A percentile compares a stretch with the other conserved stretches of the same genome.
Conservation (phyloP, 2,888 invertebrate genomes). For the Scaptomyza polygonia region DNA sequence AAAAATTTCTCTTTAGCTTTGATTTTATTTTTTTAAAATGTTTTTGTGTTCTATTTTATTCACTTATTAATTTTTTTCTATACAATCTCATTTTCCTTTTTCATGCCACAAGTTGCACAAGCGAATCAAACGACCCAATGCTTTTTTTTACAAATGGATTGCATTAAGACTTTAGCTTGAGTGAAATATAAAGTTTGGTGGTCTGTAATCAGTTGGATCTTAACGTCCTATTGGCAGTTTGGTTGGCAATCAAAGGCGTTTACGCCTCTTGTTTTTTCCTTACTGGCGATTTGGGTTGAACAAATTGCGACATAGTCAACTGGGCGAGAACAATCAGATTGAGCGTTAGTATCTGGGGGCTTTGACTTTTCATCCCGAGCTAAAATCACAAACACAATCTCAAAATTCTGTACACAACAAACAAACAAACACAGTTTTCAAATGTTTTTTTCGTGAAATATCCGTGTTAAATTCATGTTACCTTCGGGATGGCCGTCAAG, state of each 20-base stretch:
- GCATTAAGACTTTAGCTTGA: neutral
- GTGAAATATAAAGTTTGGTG: constrained; percentile 1
- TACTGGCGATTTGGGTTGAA: neutral
- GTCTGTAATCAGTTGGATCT: constrained; percentile 9
- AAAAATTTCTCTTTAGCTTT: no score
- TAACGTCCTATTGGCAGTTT: neutral
- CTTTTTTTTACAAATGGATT: no score
- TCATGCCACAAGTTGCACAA: neutral
- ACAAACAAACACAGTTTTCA: constrained; percentile 12
- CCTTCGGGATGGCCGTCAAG: constrained; percentile 44
- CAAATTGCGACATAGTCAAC: constrained; percentile 18
- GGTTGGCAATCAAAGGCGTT: constrained; percentile 9
- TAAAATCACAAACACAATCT: constrained; percentile 11
- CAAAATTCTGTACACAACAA: constrained; percentile 12
- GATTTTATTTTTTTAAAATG: no score
- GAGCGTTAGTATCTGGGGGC: neutral
- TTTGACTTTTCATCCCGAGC: neutral
- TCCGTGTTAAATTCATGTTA: constrained; percentile 41
- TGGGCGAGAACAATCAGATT: constrained; percentile 2
- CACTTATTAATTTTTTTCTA: no score
- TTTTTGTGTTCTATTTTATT: no score
- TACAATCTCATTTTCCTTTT: neutral
- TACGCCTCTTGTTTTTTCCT: constrained; percentile 2
- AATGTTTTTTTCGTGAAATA: constrained; percentile 37
- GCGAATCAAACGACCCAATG: neutral